phyloP scores from a whole-genome alignment of 37 sponge, comb jelly and placozoan species.

The Geodia barretti region DNA sequence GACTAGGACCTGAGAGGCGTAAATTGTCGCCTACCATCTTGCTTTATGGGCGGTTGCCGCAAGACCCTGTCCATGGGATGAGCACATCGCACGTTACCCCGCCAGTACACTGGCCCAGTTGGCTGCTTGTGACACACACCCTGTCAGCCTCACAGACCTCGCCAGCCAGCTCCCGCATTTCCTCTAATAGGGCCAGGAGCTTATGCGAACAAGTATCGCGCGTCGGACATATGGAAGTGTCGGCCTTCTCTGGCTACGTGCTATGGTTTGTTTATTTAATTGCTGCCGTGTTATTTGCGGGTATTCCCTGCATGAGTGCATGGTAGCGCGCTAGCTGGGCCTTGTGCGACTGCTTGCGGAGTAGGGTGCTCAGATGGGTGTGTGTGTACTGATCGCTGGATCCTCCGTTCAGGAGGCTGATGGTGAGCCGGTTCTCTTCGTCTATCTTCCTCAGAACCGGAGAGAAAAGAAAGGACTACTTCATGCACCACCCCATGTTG shows the following conservation, averaged over 20 bases:
- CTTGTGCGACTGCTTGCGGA: conserved; percentile 83
- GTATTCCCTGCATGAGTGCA: conserved; percentile 84
- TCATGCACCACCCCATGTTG: too few species aligned
- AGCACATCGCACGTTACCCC: conserved; percentile 22
- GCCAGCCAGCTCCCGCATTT: conserved; percentile 52
- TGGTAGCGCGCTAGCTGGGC: conserved; percentile 48
- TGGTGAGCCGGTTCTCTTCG: conserved; percentile 94
- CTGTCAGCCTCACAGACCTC: conserved; percentile 82
- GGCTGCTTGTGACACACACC: conserved; percentile 78
- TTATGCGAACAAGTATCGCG: too few species aligned
- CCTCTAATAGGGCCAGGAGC: too few species aligned
- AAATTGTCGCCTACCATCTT: conserved; percentile 55
- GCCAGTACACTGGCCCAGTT: conserved; percentile 90
- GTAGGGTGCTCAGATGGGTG: conserved; percentile 67
- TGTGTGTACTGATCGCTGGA: conserved; percentile 88
- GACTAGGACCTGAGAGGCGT: conserved; percentile 69
- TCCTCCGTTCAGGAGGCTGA: conserved; percentile 93
- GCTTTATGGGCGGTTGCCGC: background rate
- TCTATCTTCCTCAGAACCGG: conserved; percentile 93
- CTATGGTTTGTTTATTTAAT: conserved; percentile 84
- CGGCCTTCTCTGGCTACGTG: conserved; percentile 91
- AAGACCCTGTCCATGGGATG: conserved; percentile 52
- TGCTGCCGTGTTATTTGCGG: conserved; percentile 87
- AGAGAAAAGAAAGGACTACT: too few species aligned
- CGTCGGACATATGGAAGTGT: conserved; percentile 81